phyloP scores from a whole-genome alignment of 2,888 invertebrate genomes.

The Pemphredon lugubris region DNA sequence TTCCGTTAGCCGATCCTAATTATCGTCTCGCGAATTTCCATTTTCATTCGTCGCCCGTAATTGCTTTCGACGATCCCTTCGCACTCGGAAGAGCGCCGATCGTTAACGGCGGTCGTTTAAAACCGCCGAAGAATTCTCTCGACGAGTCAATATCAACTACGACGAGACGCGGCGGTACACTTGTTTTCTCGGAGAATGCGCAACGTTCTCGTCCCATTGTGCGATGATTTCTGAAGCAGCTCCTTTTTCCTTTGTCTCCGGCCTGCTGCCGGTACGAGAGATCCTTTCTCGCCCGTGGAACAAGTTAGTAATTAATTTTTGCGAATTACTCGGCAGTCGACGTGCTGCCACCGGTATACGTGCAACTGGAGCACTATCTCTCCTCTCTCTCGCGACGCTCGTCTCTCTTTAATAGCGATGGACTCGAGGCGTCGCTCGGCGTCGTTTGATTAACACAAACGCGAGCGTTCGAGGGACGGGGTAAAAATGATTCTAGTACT shows the following conservation, averaged over 20 bases:
- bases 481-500: too few relatives aligned
- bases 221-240: conserved; percentile 71
- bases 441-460: neutral
- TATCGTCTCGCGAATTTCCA: too few relatives aligned
- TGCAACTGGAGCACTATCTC: conserved; percentile 73
- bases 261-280: conserved; percentile 66
- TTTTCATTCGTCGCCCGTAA: too few relatives aligned
- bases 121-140: conserved; percentile 4
- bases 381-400: conserved; percentile 62
- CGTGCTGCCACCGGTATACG: conserved; percentile 72
- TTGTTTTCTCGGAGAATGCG: conserved; percentile 48
- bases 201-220: conserved; percentile 64
- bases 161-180: conserved; percentile 39
- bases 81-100: too few relatives aligned
- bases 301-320: conserved; percentile 79
- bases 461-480: neutral
- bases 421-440: conserved; percentile 45
- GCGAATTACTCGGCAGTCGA: conserved; percentile 78
- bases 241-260: conserved; percentile 71
- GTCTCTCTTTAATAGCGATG: conserved; percentile 62
- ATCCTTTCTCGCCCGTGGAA: conserved; percentile 70
- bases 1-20: too few relatives aligned
- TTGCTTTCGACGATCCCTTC: too few relatives aligned
- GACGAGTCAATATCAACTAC: conserved; percentile 31
- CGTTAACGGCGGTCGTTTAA: conserved; percentile 7